Percentiles rank a stretch among this genome's conserved stretches.
These are phyloP conservation scores for Nomia melanderi DNA, from an alignment of 1,140 invertebrate species.

Conservation along the genomic window DNA sequence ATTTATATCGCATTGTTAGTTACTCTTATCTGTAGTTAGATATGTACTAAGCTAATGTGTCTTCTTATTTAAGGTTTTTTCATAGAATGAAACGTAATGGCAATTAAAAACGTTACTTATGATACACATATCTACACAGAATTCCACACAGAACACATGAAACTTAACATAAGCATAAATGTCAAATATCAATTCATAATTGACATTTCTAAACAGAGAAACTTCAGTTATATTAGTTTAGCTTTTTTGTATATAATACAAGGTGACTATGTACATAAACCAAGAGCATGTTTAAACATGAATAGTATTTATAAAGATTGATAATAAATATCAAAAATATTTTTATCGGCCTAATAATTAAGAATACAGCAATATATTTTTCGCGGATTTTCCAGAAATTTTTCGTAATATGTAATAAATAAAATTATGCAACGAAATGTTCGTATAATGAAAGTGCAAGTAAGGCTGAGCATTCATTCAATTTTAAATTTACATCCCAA, in stretches of 20 bases:
- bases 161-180: conserved; percentile 49
- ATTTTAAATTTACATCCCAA: conserved; percentile 31
- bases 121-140: conserved; percentile 49
- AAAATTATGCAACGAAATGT: conserved; percentile 32
- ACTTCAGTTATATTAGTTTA: conserved; percentile 12
- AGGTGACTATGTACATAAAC: conserved; percentile 47
- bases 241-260: conserved; percentile 39
- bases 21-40: conserved; percentile 49
- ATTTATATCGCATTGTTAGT: conserved; percentile 47
- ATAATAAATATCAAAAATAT: conserved; percentile 47
- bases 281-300: conserved; percentile 18
- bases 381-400: conserved; percentile 3
- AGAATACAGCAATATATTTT: conserved; percentile 41
- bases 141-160: conserved; percentile 34
- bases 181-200: conserved; percentile 16
- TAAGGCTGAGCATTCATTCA: conserved; percentile 39
- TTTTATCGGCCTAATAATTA: conserved; percentile 25
- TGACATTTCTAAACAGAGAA: conserved; percentile 8
- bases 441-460: conserved; percentile 19
- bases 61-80: conserved; percentile 17
- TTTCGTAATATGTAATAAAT: conserved; percentile 42
- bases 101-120: conserved; percentile 49
- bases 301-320: conserved; percentile 32
- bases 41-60: conserved; percentile 11
- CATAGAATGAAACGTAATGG: conserved; percentile 32